Conservation (phyloP, 2,888 invertebrate genomes). For the Allolobophora icterica region DNA sequence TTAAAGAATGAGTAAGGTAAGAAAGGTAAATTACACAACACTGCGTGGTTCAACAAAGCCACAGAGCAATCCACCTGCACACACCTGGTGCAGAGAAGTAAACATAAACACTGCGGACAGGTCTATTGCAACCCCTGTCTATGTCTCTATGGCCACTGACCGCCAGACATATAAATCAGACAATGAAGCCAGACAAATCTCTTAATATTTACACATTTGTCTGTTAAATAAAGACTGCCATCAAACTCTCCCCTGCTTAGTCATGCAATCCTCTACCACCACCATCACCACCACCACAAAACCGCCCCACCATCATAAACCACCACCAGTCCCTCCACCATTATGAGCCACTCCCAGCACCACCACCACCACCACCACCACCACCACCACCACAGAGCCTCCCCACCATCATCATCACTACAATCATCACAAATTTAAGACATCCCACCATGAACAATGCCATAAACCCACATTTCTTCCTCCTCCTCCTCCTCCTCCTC, state of each 20-base stretch:
- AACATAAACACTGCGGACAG: not conserved
- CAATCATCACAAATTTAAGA: too few relatives aligned
- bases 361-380: not conserved
- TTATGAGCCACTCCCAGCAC: not conserved
- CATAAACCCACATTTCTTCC: too few relatives aligned
- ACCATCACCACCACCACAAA: not conserved
- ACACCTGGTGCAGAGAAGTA: not conserved
- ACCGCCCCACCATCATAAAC: not conserved
- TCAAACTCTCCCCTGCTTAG: not conserved
- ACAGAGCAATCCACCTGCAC: not conserved
- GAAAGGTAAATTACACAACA: not conserved
- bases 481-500: too few relatives aligned
- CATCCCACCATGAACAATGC: not conserved
- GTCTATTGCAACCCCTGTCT: not conserved
- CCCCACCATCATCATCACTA: too few relatives aligned
- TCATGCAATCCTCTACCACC: not conserved
- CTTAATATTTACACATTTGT: not conserved
- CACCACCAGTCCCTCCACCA: not conserved
- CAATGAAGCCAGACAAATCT: not conserved
- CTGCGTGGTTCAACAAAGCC: not conserved
- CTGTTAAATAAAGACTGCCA: not conserved
- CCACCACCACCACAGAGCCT: too few relatives aligned
- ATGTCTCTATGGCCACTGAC: not conserved
- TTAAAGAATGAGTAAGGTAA: not conserved
- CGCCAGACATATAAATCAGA: not conserved